Evolutionary conservation across 2,797 vertebrate species (phyloP), one percentile per base, ranked within the genome.

Genomic region (Enteromius mattozi): DNA sequence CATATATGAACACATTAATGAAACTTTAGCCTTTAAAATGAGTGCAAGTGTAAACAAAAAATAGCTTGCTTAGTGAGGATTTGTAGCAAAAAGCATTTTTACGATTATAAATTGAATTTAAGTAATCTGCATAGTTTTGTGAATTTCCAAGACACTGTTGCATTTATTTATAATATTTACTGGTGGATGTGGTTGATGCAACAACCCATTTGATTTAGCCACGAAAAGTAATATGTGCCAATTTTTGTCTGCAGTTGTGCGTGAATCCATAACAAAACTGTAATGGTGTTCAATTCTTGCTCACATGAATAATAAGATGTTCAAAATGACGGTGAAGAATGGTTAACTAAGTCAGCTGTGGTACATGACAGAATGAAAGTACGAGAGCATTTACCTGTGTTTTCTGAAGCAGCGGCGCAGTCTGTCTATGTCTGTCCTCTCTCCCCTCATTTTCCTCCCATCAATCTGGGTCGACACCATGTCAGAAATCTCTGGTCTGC

Each of bases 381-480:
- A 56, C 37, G 27, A 37, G 42, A 87, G 88, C 88, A 86, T 89
- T 89, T 95, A 95, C 93, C 94, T 94, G 93, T 88, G 85, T 91
- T 88, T 90, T 91, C 86, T 84, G 77, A 89, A 86, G 90, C 91
- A 91, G 76, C 16, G 13, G 30, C 68, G 12, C 82, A 90, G 87
- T 92, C 91, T 90, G 91, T 90, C 89, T 81, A 84, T 88, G 90
- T 90, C 91, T 88, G 90, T 92, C 91, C 91, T 91, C 89, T 91
- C 91, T 92, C 91, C 91, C 90, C 87, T 86, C 85, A 89, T 90
- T 85, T 78, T 88, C 66, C 87, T 90, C 90, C 88, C 92, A 90
- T 93, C 92, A 93, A 88, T 92, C 88, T 92, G 92, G 92, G 89
- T 94, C 91, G 90, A 87, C 94, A 94, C 90, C 93, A 93, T 94